Evolutionary conservation across 2,113 vertebrate genomes (phyloP), one percentile per base, ranked within the genome.

Genomic region (Brachypodius melanocephalos): DNA sequence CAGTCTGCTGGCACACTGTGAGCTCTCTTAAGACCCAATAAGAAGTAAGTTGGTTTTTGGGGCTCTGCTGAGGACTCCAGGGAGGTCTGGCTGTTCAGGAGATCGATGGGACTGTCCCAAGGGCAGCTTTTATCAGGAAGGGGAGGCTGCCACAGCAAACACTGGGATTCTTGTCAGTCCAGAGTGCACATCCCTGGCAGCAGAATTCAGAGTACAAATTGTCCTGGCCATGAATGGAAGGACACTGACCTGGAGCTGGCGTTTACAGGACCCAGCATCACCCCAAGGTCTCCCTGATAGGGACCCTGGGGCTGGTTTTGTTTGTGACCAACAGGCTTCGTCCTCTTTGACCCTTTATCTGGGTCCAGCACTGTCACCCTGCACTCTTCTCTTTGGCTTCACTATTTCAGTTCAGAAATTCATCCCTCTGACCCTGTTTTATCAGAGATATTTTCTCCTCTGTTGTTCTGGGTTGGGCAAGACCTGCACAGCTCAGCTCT

Each of bases 141-240:
- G 40, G 52, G 78, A 89, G 58, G 63, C 28, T 89, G 51, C 18
- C 38, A 32, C 36, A 84, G 72, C 79, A 85, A 95, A 93, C 54
- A 83, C 4, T 26, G 68, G 11, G 26, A 14, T 84, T 94, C 90
- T 81, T 82, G 14, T 74, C 36, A 31, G 82, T 80, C 65, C 94
- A 97, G 90, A 93, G 92, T 73, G 90, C 72, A 75, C 52, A 49
- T 79, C 78, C 34, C 92, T 74, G 14, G 31, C 82, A 67, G 84
- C 45, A 76, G 55, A 78, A 95, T 38, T 19, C 80, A 67, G 20
- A 80, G 81, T 15, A 74, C 68, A 88, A 43, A 59, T 61, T 49
- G 40, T 75, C 31, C 93, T 83, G 57, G 80, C 42, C 59, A 42
- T 31, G 54, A 78, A 36, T 38, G 24, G 91, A 31, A 96, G 89